These are phyloP conservation scores for Drosophila incognita DNA, from an alignment of 2,888 invertebrate genomes.

Conservation along the genomic window DNA sequence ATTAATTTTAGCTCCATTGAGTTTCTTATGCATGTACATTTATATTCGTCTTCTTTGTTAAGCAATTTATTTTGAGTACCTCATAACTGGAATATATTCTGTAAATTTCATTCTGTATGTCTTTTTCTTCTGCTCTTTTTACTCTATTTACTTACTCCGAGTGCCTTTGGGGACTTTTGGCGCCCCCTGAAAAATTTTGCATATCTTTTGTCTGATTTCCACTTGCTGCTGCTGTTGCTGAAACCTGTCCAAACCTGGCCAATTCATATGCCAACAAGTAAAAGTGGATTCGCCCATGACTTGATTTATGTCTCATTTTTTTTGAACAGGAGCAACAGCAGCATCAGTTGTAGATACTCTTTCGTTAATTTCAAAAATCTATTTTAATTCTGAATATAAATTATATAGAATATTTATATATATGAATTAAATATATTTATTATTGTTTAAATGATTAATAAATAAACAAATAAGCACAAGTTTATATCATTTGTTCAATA, in stretches of 20 bases:
- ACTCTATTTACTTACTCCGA: background rate
- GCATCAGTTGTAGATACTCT: background rate
- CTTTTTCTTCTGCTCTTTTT: too few species aligned
- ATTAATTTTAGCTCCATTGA: background rate
- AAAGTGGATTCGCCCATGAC: slow-evolving; percentile 33
- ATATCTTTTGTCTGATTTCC: slow-evolving; percentile 12
- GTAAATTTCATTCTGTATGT: background rate
- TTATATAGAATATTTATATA: too few species aligned
- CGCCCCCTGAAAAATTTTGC: slow-evolving; percentile 16
- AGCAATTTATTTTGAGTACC: background rate
- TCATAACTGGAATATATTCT: background rate
- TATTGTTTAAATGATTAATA: too few species aligned
- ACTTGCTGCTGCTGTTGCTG: slow-evolving; percentile 17
- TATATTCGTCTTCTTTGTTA: background rate
- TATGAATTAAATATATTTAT: too few species aligned
- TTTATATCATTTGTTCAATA: fast-evolving
- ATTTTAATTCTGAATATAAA: background rate
- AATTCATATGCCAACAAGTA: slow-evolving; percentile 40
- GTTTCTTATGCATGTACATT: background rate
- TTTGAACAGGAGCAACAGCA: background rate
- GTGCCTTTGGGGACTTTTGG: background rate
- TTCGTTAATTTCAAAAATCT: background rate
- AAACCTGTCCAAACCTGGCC: slow-evolving; percentile 41
- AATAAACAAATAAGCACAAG: too few species aligned
- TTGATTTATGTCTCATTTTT: slow-evolving; percentile 5